Evolutionary conservation across 1,140 invertebrate genomes (phyloP).

Genomic region (Hesperophylax magnus): DNA sequence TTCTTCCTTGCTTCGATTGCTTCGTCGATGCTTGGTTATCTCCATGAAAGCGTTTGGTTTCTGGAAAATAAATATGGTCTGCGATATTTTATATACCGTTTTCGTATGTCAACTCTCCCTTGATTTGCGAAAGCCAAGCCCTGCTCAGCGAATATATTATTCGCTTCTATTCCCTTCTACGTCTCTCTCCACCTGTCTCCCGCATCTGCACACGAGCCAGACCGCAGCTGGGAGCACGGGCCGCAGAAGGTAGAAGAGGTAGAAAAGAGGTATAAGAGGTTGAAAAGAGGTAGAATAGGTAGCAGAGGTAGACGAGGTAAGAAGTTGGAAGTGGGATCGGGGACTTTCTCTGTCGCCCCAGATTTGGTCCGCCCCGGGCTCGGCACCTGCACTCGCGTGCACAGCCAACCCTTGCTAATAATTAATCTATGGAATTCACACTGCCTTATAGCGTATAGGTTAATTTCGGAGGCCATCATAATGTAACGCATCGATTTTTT

Average conservation of each 20-base stretch:
- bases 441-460: neutral
- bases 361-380: constrained; percentile 28
- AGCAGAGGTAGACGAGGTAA: too few species aligned
- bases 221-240: neutral
- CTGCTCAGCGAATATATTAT: too few species aligned
- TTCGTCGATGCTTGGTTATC: too few species aligned
- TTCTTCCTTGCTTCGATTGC: too few species aligned
- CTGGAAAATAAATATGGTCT: too few species aligned
- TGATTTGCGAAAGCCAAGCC: too few species aligned
- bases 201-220: neutral
- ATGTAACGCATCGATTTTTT: too few species aligned
- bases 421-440: neutral
- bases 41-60: too few species aligned
- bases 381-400: constrained; percentile 38
- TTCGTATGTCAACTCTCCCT: neutral
- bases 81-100: neutral
- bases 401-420: constrained; percentile 23
- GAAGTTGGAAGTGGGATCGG: neutral
- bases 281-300: too few species aligned
- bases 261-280: too few species aligned
- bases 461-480: too few species aligned
- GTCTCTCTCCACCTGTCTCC: neutral
- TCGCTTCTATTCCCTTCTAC: neutral
- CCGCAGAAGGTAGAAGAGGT: too few species aligned
- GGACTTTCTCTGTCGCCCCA: constrained; percentile 44